These are phyloP conservation scores for Eulemur macaco DNA, from an alignment of 2,113 vertebrate species.

Conservation along the genomic window DNA sequence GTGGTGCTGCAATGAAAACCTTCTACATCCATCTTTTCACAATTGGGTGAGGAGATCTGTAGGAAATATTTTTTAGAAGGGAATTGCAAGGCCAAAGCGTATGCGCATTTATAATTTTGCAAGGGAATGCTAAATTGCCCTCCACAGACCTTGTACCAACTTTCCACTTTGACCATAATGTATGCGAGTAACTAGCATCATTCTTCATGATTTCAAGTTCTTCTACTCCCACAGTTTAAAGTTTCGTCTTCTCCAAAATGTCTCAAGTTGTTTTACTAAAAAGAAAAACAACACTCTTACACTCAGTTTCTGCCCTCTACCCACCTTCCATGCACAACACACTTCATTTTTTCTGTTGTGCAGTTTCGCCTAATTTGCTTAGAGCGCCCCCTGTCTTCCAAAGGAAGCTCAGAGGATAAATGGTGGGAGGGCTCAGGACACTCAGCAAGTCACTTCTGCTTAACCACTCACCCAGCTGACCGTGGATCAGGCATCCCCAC, in stretches of 20 bases:
- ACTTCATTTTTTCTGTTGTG: background rate
- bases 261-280: slow-evolving; percentile 25
- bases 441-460: background rate
- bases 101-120: slow-evolving; percentile 20
- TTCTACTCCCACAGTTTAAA: background rate
- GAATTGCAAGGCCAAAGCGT: background rate
- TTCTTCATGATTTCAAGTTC: background rate
- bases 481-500: background rate
- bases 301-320: background rate
- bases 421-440: background rate
- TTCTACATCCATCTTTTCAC: background rate
- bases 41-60: background rate
- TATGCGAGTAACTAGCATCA: background rate
- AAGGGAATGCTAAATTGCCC: background rate
- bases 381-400: slow-evolving; percentile 34
- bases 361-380: slow-evolving; percentile 29
- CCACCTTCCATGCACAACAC: background rate
- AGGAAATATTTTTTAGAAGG: background rate
- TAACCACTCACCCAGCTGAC: background rate
- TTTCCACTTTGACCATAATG: background rate
- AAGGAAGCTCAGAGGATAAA: background rate
- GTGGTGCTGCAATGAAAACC: background rate
- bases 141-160: background rate
- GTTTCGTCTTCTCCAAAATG: background rate
- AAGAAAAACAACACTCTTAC: background rate